Evolutionary conservation across 2,888 invertebrate genomes (phyloP).

Genomic region (Rhogogaster chlorosoma): DNA sequence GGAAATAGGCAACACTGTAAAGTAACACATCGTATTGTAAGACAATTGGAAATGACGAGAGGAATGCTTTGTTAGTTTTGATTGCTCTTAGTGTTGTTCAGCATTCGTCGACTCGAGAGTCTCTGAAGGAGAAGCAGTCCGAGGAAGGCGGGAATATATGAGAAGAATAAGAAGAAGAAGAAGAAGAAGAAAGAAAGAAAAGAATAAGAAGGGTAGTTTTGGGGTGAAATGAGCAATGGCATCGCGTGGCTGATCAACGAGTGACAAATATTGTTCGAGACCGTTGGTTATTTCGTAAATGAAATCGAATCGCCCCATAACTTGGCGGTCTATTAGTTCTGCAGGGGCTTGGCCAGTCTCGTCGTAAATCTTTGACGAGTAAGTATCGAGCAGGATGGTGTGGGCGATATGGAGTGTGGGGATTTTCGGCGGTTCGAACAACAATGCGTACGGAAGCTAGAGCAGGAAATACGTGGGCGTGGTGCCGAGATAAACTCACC

Average conservation of each 20-base stretch:
- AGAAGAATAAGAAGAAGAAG: background rate
- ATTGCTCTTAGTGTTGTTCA: background rate
- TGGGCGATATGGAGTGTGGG: constrained; percentile 61
- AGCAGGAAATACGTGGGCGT: constrained; percentile 76
- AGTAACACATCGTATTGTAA: background rate
- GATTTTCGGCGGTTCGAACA: constrained; percentile 69
- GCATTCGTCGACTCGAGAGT: background rate
- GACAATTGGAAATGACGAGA: background rate
- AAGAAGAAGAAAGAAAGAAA: background rate
- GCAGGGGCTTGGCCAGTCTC: constrained; percentile 73
- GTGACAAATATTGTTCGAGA: constrained; percentile 40
- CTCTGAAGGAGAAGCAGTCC: background rate
- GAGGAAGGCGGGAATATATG: too few relatives aligned
- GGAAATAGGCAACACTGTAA: background rate
- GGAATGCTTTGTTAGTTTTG: constrained; percentile 8
- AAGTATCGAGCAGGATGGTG: constrained; percentile 65
- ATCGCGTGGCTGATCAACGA: background rate
- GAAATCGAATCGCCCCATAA: constrained; percentile 76
- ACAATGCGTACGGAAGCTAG: constrained; percentile 74
- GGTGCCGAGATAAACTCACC: constrained; percentile 75
- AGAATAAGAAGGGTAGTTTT: background rate
- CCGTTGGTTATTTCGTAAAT: constrained; percentile 75
- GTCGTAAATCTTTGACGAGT: constrained; percentile 74
- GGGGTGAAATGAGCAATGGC: background rate
- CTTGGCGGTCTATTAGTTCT: constrained; percentile 75